These are phyloP conservation scores for Chelon labrosus DNA, from an alignment of 2,797 vertebrate species.

Conservation along the genomic window DNA sequence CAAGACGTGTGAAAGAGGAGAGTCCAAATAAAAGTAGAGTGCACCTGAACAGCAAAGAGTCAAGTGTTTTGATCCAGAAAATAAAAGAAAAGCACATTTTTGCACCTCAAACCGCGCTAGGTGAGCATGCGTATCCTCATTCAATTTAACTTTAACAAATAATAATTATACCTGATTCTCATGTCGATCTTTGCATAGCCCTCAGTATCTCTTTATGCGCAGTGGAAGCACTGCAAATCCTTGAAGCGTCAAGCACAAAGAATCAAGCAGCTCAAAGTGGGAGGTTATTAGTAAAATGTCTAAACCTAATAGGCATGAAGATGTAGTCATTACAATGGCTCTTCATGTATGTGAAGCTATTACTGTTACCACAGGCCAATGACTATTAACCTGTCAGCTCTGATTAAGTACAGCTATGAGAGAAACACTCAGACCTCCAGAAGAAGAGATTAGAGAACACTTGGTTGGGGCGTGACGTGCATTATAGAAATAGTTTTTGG, in stretches of 20 bases:
- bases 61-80: neutral
- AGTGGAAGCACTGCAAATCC: neutral
- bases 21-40: neutral
- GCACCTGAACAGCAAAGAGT: neutral
- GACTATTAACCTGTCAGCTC: slow-evolving; percentile 68
- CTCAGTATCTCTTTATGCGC: neutral
- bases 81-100: neutral
- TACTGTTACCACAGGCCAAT: slow-evolving; percentile 61
- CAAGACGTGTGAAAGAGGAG: neutral
- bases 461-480: slow-evolving; percentile 12
- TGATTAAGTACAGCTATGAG: slow-evolving; percentile 63
- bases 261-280: slow-evolving; percentile 30
- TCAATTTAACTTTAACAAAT: slow-evolving; percentile 7
- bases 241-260: slow-evolving; percentile 26
- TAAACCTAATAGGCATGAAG: slow-evolving; percentile 65
- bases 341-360: slow-evolving; percentile 71
- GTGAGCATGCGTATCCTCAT: slow-evolving; percentile 25
- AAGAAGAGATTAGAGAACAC: slow-evolving; percentile 35
- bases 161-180: neutral
- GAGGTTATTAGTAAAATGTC: slow-evolving; percentile 67
- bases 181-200: too few species aligned
- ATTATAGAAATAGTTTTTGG: slow-evolving; percentile 15
- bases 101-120: slow-evolving; percentile 9
- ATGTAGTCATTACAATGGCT: slow-evolving; percentile 56
- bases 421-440: slow-evolving; percentile 23